Conservation (phyloP, 2,888 invertebrate genomes). For the Heterodera filipjevi region DNA sequence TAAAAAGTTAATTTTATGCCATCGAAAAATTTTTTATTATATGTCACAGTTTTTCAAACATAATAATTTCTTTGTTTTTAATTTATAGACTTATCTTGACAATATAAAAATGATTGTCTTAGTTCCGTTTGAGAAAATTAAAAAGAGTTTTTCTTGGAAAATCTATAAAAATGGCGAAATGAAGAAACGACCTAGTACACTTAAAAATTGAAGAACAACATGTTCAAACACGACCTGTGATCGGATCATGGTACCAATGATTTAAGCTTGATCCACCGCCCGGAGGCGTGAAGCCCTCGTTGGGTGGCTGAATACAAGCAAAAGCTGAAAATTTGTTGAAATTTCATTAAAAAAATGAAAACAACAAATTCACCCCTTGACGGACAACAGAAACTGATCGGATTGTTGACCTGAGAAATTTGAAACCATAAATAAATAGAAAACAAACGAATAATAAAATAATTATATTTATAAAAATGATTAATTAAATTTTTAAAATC, state of each 20-base stretch:
- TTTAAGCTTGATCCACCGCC: conserved; percentile 64
- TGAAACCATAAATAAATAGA: too few relatives aligned
- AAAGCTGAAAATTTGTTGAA: conserved; percentile 50
- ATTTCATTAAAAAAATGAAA: neutral
- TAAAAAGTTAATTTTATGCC: too few relatives aligned
- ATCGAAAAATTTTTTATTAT: too few relatives aligned
- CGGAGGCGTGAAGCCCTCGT: conserved; percentile 63
- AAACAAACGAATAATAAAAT: too few relatives aligned
- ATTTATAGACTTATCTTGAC: too few relatives aligned
- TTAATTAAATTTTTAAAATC: neutral
- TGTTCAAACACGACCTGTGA: conserved; percentile 40
- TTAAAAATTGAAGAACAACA: neutral
- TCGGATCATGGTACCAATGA: conserved; percentile 64
- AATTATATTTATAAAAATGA: neutral
- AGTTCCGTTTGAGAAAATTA: too few relatives aligned
- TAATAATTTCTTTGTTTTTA: too few relatives aligned
- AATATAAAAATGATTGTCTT: too few relatives aligned
- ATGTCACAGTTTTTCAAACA: too few relatives aligned
- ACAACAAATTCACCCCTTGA: conserved; percentile 50
- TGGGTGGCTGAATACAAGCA: conserved; percentile 64
- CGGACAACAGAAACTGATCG: conserved; percentile 65
- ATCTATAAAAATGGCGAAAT: too few relatives aligned
- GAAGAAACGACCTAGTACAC: too few relatives aligned
- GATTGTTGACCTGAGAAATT: conserved; percentile 46
- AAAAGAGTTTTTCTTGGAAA: too few relatives aligned